Percentiles rank a stretch among this genome's conserved stretches.
These are phyloP conservation scores for Ceratosolen fusciceps DNA, from an alignment of 1,140 invertebrate species.

Conservation along the genomic window DNA sequence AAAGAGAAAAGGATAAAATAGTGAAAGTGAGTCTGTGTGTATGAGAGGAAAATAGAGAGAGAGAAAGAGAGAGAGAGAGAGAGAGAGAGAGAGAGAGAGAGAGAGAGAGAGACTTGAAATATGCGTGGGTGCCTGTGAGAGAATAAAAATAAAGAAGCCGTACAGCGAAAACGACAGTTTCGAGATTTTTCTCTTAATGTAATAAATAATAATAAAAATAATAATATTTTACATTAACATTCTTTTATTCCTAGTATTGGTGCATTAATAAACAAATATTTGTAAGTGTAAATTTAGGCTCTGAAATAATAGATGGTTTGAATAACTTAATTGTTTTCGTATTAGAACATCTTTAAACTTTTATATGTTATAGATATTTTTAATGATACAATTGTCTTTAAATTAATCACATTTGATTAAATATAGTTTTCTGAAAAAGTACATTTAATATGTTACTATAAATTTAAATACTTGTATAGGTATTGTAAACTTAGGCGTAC, in stretches of 20 bases:
- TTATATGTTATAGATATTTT: too few species aligned
- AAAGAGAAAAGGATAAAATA: not conserved
- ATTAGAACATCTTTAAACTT: too few species aligned
- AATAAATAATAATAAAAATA: not conserved
- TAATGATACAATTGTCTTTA: too few species aligned
- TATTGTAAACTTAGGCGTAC: conserved; percentile 13
- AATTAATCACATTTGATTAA: too few species aligned
- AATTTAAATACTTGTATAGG: not conserved
- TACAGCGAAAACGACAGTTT: conserved; percentile 41
- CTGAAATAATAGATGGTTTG: too few species aligned
- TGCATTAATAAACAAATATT: too few species aligned
- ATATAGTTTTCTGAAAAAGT: too few species aligned
- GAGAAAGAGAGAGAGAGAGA: conserved; percentile 21
- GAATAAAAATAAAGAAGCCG: conserved; percentile 26
- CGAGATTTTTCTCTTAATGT: conserved; percentile 28
- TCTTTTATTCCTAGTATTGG: too few species aligned
- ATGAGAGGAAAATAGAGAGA: not conserved
- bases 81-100: conserved; percentile 12
- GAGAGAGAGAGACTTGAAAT: conserved; percentile 26
- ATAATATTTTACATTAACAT: not conserved
- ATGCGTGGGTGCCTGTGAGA: conserved; percentile 36
- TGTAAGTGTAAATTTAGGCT: too few species aligned
- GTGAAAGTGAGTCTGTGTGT: too few species aligned
- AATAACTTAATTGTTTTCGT: too few species aligned
- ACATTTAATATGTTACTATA: not conserved